These are phyloP conservation scores for Phrynocephalus forsythii DNA, from an alignment of 2,797 vertebrate genomes.

Conservation along the genomic window DNA sequence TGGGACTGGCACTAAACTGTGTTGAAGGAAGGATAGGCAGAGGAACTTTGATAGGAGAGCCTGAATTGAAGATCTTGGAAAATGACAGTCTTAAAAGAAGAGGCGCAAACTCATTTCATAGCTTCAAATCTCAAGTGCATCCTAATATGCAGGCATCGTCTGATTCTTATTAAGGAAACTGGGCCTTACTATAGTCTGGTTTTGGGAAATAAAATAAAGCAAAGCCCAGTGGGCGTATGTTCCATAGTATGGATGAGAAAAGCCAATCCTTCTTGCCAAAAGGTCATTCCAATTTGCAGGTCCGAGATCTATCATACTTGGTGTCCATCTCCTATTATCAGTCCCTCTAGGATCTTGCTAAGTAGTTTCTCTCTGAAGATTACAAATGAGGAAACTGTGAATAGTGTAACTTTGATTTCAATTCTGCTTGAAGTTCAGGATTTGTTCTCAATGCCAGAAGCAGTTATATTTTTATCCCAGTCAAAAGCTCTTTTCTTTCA, in stretches of 20 bases:
- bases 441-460: conserved; percentile 4
- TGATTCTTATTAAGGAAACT: accelerated
- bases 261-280: neutral
- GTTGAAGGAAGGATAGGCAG: neutral
- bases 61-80: neutral
- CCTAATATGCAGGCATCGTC: neutral
- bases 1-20: neutral
- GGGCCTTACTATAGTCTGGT: neutral
- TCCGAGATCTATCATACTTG: neutral
- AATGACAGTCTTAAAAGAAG: neutral
- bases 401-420: neutral
- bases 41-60: neutral
- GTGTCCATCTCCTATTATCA: accelerated
- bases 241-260: neutral
- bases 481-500: neutral
- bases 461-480: neutral
- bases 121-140: neutral
- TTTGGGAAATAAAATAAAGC: accelerated
- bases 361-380: conserved; percentile 8
- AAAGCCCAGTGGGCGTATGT: neutral
- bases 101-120: neutral
- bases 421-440: neutral
- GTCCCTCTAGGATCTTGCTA: neutral
- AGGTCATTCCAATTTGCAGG: conserved; percentile 9
- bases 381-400: neutral